These are phyloP conservation scores for Pseudomyrmex cubaensis DNA, from an alignment of 1,140 invertebrate genomes.

Conservation along the genomic window DNA sequence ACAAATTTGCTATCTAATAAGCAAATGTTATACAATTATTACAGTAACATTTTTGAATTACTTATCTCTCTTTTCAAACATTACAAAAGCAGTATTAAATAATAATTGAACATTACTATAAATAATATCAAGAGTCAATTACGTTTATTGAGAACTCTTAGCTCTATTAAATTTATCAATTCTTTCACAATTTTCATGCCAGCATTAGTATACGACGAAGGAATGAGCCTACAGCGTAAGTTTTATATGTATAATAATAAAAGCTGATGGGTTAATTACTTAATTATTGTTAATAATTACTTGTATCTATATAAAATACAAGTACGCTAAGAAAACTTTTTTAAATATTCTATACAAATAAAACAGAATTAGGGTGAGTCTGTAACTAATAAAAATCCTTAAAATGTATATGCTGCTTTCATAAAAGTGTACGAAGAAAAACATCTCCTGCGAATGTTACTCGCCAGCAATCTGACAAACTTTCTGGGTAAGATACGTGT, in stretches of 20 bases:
- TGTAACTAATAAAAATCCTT: slow-evolving; percentile 75
- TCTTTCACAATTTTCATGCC: slow-evolving; percentile 71
- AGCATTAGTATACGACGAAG: slow-evolving; percentile 82
- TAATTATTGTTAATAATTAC: background rate
- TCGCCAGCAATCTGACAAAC: slow-evolving; percentile 80
- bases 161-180: slow-evolving; percentile 4
- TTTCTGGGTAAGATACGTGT: slow-evolving; percentile 80
- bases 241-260: slow-evolving; percentile 67
- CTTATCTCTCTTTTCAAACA: background rate
- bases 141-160: background rate
- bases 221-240: slow-evolving; percentile 87
- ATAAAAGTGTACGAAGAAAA: slow-evolving; percentile 89
- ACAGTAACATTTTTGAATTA: background rate
- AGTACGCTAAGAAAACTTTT: no score
- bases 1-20: background rate
- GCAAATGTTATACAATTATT: background rate
- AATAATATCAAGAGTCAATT: background rate
- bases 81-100: background rate
- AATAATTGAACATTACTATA: background rate
- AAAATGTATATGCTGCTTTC: slow-evolving; percentile 81
- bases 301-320: no score
- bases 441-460: slow-evolving; percentile 88
- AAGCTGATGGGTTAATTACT: background rate
- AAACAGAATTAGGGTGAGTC: slow-evolving; percentile 4
- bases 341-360: slow-evolving; percentile 10